Evolutionary conservation across 2,113 vertebrate genomes (phyloP).

Genomic region (Ia io): DNA sequence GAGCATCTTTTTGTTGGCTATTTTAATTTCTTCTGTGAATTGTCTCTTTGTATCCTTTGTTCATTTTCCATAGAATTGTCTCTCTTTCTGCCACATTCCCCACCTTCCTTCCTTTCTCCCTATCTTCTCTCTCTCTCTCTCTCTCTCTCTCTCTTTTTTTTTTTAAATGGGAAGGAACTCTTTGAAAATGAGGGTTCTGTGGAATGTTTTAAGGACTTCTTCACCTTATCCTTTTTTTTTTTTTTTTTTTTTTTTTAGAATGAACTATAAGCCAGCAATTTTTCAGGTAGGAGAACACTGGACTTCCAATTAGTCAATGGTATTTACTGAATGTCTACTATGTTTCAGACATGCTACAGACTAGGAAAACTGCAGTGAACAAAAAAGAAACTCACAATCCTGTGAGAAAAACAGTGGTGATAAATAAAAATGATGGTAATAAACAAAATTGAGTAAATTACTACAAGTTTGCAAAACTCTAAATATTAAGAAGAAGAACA

Average conservation of each 20-base stretch:
- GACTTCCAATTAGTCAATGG: background rate
- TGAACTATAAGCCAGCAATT: slow-evolving; percentile 7
- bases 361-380: background rate
- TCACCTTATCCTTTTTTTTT: background rate
- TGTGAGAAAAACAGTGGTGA: background rate
- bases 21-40: background rate
- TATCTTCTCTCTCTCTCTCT: too few species aligned
- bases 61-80: background rate
- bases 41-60: background rate
- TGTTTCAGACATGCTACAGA: background rate
- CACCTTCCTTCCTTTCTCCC: background rate
- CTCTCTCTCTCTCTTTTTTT: too few species aligned
- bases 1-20: background rate
- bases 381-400: background rate
- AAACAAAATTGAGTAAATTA: slow-evolving; percentile 2
- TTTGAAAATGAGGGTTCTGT: slow-evolving; percentile 6
- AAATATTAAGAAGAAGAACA: background rate
- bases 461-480: background rate
- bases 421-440: background rate
- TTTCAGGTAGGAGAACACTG: background rate
- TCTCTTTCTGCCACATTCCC: background rate
- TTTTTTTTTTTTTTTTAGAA: background rate
- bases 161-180: background rate
- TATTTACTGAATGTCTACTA: background rate
- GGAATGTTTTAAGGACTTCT: background rate